Conservation (phyloP, 2,888 invertebrate species). For the Rhimphoctona megacephalus region DNA sequence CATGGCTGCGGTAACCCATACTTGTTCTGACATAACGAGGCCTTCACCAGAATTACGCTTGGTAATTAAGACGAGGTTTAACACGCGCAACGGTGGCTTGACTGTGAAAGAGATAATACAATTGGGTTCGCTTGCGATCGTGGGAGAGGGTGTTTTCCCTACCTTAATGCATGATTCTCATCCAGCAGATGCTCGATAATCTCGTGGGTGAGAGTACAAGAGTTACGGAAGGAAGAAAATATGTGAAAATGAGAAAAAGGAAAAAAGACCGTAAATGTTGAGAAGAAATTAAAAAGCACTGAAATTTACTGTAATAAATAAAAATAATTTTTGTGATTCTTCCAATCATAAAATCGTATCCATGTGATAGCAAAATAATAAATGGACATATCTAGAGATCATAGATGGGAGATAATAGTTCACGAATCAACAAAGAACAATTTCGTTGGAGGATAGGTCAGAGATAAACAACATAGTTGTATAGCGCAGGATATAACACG, state of each 20-base stretch:
- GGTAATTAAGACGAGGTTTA: conserved; percentile 61
- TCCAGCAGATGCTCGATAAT: conserved; percentile 1
- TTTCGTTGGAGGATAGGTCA: conserved; percentile 34
- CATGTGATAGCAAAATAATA: background rate
- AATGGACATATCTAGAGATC: background rate
- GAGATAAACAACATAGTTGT: conserved; percentile 49
- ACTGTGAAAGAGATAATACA: conserved; percentile 11
- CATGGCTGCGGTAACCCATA: conserved; percentile 41
- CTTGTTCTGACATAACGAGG: conserved; percentile 49
- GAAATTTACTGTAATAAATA: background rate
- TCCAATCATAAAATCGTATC: conserved; percentile 55
- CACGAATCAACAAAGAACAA: conserved; percentile 14
- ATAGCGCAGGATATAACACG: conserved; percentile 19
- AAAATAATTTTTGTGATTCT: conserved; percentile 47
- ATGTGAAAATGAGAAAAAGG: background rate
- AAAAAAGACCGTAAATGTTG: background rate
- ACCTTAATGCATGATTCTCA: conserved; percentile 14
- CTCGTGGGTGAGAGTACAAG: background rate
- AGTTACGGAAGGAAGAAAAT: background rate
- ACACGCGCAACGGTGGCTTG: conserved; percentile 7
- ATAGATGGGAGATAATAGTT: conserved; percentile 46
- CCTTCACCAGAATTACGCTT: conserved; percentile 59
- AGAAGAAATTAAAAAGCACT: background rate
- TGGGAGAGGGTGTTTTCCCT: conserved; percentile 12
- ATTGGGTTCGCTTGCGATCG: conserved; percentile 18